Evolutionary conservation across 1,140 invertebrate species (phyloP), one percentile per base, ranked within the genome.

Genomic region (Leguminivora glycinivorella): DNA sequence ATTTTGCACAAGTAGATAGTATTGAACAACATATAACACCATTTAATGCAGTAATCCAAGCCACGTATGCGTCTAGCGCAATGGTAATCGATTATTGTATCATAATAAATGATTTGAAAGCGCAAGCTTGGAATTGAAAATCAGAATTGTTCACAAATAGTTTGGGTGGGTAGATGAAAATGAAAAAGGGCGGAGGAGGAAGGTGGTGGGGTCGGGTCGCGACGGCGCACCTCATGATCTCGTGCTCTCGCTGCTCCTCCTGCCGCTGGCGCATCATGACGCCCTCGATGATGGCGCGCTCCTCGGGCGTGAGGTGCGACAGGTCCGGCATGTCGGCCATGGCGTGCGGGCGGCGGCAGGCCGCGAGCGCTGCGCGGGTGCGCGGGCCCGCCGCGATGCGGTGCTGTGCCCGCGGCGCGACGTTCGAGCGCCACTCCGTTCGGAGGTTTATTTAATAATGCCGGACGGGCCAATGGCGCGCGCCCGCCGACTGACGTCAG

Each of bases 221-320:
- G 70, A 43, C 71, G 77, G 91, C 95, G 94, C 92, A 98, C 97
- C 96, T 97, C 94, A 98, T 96, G 89, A 98, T 96, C 92, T 98
- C 96, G 88, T 96, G 96, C 91, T 99, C 98, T 79, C 96, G 95
- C 88, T 98, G 96, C 92, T 99, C 98, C 93, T 99, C 98, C 89
- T 98, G 96, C 91, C 96, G 96, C 92, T 99, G 98, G 75, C 98
- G 93, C 93, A 98, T 95, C 93, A 99, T 97, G 79, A 99, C 98
- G 83, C 95, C 95, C 92, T 99, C 97, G 92, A 99, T 99, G 93
- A 99, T 98, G 92, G 96, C 95, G 88, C 98, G 94, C 93, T 99
- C 98, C 92, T 99, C 98, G 82, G 97, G 96, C 81, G 98, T 99
- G 84, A 99, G 95, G 93, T 99, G 98, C 86, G 97, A 99, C 83